Evolutionary conservation across 2,888 invertebrate genomes (phyloP).

Genomic region (Cryptocheilus praepositus): DNA sequence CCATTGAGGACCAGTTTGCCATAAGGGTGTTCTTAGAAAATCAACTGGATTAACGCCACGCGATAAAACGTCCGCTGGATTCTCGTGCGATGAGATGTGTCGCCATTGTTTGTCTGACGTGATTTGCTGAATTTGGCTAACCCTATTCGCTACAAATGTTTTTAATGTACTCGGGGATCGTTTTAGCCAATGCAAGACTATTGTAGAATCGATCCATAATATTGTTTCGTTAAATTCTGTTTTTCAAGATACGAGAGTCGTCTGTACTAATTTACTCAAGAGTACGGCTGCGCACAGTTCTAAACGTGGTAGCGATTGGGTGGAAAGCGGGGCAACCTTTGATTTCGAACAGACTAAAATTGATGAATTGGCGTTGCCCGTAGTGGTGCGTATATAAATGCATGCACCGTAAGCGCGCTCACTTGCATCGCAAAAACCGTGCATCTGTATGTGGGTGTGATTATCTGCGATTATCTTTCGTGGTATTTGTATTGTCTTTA

Average conservation of each 20-base stretch:
- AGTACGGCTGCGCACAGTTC: background rate
- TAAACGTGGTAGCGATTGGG: background rate
- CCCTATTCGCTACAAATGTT: background rate
- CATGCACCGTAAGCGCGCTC: background rate
- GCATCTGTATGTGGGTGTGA: background rate
- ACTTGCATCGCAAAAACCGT: background rate
- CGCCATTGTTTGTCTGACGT: background rate
- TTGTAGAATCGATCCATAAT: background rate
- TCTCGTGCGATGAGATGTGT: background rate
- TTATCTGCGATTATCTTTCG: background rate
- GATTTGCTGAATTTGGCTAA: background rate
- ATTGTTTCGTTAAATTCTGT: too few species aligned
- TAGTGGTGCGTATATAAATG: background rate
- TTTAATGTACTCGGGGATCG: background rate
- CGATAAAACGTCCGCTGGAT: slow-evolving; percentile 9
- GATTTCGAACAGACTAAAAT: background rate
- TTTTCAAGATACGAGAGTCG: too few species aligned
- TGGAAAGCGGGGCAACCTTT: background rate
- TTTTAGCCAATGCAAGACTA: background rate
- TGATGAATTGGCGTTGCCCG: too few species aligned
- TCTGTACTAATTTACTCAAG: background rate
- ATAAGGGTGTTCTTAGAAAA: background rate
- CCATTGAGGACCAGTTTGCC: background rate
- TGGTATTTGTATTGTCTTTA: background rate
- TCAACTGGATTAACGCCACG: background rate